Evolutionary conservation across 2,888 invertebrate genomes (phyloP).

Genomic region (Tineola bisselliella): DNA sequence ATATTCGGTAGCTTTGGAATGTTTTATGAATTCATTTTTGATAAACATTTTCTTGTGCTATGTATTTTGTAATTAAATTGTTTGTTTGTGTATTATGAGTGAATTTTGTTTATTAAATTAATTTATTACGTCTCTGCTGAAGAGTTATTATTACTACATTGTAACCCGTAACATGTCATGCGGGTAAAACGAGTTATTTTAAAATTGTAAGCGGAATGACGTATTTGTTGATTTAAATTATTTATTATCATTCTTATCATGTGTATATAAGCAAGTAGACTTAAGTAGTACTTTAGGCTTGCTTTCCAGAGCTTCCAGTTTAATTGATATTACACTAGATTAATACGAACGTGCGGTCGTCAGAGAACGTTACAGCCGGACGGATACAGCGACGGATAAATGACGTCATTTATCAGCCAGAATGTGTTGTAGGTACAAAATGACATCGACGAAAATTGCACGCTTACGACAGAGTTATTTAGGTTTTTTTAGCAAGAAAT

Average conservation of each 20-base stretch:
- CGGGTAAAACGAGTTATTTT: too few species aligned
- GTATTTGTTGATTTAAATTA: too few species aligned
- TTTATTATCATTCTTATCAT: too few species aligned
- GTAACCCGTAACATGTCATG: too few species aligned
- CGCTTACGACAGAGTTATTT: slow-evolving; percentile 10
- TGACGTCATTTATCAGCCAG: slow-evolving; percentile 15
- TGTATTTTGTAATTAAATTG: neutral
- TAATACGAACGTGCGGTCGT: neutral
- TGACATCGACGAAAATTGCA: slow-evolving; percentile 15
- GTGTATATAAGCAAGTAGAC: too few species aligned
- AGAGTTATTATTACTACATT: too few species aligned
- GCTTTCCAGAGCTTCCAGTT: neutral
- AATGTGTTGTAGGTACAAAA: slow-evolving; percentile 11
- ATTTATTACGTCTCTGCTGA: too few species aligned
- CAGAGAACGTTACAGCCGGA: neutral
- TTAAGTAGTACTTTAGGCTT: too few species aligned
- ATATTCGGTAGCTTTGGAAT: neutral
- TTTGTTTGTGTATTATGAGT: neutral
- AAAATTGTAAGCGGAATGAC: too few species aligned
- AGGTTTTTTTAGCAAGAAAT: neutral
- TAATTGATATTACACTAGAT: neutral
- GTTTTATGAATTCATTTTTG: neutral
- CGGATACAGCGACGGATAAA: slow-evolving; percentile 14
- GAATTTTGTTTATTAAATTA: too few species aligned
- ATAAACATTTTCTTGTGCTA: neutral